Conservation (phyloP, 2,797 vertebrate genomes). For the Ctenosaura bakeri region DNA sequence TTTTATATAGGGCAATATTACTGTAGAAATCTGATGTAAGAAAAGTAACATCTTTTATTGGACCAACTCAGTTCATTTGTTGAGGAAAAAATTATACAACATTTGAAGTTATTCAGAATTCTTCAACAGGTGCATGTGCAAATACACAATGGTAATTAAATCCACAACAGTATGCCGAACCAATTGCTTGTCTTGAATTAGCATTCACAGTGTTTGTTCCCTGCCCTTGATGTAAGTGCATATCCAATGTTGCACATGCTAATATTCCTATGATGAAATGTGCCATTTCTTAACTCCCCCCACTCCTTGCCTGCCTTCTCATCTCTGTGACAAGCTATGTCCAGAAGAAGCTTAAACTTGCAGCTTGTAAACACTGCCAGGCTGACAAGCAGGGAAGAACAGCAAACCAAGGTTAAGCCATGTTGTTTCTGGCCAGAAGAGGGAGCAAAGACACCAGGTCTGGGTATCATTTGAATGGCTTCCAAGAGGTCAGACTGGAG, state of each 20-base stretch:
- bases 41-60: not conserved
- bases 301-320: not conserved
- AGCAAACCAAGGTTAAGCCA: not conserved
- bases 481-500: not conserved
- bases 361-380: not conserved
- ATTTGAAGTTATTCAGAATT: not conserved
- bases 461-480: slow-evolving; percentile 19
- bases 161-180: not conserved
- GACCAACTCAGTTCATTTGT: not conserved
- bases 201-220: not conserved
- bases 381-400: not conserved
- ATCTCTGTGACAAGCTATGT: not conserved
- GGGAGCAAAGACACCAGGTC: slow-evolving; percentile 14
- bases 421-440: slow-evolving; percentile 24
- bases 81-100: not conserved
- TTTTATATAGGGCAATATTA: not conserved
- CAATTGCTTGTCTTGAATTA: not conserved
- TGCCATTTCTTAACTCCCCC: not conserved
- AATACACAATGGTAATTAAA: not conserved
- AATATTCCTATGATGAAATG: not conserved
- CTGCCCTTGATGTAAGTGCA: not conserved
- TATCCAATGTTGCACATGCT: not conserved
- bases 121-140: not conserved
- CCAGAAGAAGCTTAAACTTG: not conserved
- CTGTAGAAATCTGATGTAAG: not conserved